Percentiles rank a stretch among this genome's conserved stretches.
Conservation (phyloP, 2,113 vertebrate genomes). For the Tachysurus fulvidraco region DNA sequence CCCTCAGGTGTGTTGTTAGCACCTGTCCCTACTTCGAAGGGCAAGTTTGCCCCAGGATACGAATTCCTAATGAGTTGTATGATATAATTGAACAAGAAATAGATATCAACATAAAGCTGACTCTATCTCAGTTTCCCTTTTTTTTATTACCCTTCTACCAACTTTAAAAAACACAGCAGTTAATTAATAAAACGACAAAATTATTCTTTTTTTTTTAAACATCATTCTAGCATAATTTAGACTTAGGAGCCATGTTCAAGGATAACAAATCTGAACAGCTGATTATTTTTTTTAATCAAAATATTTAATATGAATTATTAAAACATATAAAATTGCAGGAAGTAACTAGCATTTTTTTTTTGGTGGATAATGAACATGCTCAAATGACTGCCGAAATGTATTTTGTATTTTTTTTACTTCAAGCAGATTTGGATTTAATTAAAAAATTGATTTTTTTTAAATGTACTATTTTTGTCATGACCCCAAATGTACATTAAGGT, state of each 20-base stretch:
- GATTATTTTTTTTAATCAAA: background rate
- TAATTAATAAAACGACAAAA: background rate
- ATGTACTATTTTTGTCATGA: background rate
- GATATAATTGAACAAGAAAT: background rate
- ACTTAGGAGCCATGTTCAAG: background rate
- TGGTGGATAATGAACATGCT: background rate
- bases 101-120: background rate
- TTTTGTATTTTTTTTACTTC: background rate
- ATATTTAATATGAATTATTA: background rate
- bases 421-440: background rate
- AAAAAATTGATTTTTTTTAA: background rate
- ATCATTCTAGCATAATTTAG: background rate
- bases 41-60: background rate
- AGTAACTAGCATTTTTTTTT: background rate
- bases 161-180: background rate
- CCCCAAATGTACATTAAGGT: background rate
- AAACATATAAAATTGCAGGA: background rate
- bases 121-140: background rate
- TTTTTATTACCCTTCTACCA: background rate
- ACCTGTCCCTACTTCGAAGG: background rate
- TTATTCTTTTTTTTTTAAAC: background rate
- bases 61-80: background rate
- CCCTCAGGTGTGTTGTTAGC: background rate
- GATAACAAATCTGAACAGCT: background rate
- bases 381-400: background rate